Conservation (phyloP, 2,797 vertebrate genomes). For the Squalus acanthias region DNA sequence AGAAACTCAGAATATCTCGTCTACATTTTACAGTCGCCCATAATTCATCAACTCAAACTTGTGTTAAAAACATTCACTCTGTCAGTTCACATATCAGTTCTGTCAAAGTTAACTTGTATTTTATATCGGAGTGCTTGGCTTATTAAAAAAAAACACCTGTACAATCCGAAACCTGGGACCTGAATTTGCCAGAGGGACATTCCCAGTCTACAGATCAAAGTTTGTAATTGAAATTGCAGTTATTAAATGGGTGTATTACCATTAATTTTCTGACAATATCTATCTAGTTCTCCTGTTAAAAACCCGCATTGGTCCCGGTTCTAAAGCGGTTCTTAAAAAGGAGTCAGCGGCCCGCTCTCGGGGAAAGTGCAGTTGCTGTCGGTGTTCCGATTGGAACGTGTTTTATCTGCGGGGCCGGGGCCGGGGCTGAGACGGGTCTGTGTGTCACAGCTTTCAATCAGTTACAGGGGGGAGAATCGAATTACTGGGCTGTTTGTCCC, state of each 20-base stretch:
- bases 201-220: neutral
- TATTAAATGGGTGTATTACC: neutral
- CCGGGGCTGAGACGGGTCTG: slow-evolving; percentile 62
- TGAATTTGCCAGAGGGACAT: neutral
- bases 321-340: neutral
- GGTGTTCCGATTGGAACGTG: slow-evolving; percentile 93
- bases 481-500: slow-evolving; percentile 97
- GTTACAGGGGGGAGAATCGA: slow-evolving; percentile 88
- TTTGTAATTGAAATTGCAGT: neutral
- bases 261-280: neutral
- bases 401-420: slow-evolving; percentile 76
- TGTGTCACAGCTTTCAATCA: slow-evolving; percentile 87
- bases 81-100: neutral
- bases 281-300: neutral
- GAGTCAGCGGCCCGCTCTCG: neutral
- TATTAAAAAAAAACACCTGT: neutral
- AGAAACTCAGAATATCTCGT: neutral
- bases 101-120: neutral
- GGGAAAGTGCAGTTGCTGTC: slow-evolving; percentile 96
- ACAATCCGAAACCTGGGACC: neutral
- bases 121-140: neutral
- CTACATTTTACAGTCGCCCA: neutral
- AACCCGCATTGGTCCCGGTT: neutral
- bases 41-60: neutral
- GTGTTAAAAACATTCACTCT: neutral